A percentile compares a stretch with the other conserved stretches of the same genome.
These are phyloP conservation scores for Nilaparvata lugens DNA, from an alignment of 1,140 invertebrate genomes.

Conservation along the genomic window DNA sequence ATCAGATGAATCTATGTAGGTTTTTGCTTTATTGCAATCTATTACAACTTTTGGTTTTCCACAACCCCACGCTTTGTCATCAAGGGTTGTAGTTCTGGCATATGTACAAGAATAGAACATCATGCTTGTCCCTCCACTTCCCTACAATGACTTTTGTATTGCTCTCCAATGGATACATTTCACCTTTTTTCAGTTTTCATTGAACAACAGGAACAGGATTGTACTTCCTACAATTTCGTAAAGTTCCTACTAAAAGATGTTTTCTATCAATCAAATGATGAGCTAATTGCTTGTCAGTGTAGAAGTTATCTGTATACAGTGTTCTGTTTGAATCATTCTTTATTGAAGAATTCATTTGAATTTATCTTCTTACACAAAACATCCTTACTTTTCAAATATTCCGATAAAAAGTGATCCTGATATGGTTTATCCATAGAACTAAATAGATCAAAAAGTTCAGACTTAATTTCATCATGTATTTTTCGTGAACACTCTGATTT, in stretches of 20 bases:
- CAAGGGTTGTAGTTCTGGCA: neutral
- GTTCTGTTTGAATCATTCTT: neutral
- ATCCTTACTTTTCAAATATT: too few species aligned
- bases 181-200: neutral
- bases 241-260: neutral
- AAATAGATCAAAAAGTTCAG: too few species aligned
- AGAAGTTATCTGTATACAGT: neutral
- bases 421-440: too few species aligned
- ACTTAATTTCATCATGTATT: too few species aligned
- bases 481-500: too few species aligned
- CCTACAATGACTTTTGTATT: neutral
- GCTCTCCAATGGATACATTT: neutral
- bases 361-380: too few species aligned
- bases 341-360: too few species aligned
- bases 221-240: neutral
- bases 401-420: too few species aligned
- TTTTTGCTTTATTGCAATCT: neutral
- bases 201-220: neutral
- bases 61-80: neutral
- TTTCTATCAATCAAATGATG: neutral
- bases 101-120: neutral
- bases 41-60: neutral
- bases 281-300: neutral
- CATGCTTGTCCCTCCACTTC: neutral
- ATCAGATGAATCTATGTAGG: neutral